Percentiles rank a stretch among this genome's conserved stretches.
Evolutionary conservation across 2,113 vertebrate species (phyloP).

Genomic region (Mastomys natalensis): DNA sequence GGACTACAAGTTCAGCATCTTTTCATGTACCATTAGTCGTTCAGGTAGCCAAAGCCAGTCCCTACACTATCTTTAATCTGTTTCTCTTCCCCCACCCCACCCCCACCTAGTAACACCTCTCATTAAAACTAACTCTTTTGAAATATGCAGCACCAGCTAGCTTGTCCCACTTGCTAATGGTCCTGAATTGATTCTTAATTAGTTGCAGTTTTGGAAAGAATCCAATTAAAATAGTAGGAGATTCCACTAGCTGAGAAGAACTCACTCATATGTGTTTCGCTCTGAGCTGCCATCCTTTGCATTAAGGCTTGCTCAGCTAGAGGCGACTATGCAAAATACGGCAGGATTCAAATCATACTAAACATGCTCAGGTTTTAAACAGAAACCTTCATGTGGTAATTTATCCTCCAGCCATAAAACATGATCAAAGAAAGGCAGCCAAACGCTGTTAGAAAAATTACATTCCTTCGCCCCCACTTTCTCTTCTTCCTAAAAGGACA

Average conservation of each 20-base stretch:
- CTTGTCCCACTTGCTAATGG: constrained; percentile 95
- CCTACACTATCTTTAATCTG: constrained; percentile 95
- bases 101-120: constrained; percentile 88
- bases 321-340: constrained; percentile 79
- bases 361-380: constrained; percentile 79
- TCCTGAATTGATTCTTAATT: constrained; percentile 99
- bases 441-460: constrained; percentile 84
- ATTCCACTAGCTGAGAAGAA: constrained; percentile 77
- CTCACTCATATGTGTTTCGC: constrained; percentile 53
- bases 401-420: constrained; percentile 86
- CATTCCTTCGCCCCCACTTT: constrained; percentile 79
- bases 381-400: constrained; percentile 82
- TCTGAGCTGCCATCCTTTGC: constrained; percentile 71
- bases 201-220: constrained; percentile 95
- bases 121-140: constrained; percentile 94
- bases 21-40: constrained; percentile 94
- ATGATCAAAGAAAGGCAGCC: constrained; percentile 84
- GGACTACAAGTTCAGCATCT: constrained; percentile 99
- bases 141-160: constrained; percentile 95
- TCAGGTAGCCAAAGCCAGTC: constrained; percentile 92
- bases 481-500: constrained; percentile 84
- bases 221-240: constrained; percentile 91
- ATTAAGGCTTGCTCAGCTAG: constrained; percentile 69
- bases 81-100: constrained; percentile 69
- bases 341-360: constrained; percentile 83